These are phyloP conservation scores for Cataglyphis altisquamis DNA, from an alignment of 2,888 invertebrate genomes.

Conservation along the genomic window DNA sequence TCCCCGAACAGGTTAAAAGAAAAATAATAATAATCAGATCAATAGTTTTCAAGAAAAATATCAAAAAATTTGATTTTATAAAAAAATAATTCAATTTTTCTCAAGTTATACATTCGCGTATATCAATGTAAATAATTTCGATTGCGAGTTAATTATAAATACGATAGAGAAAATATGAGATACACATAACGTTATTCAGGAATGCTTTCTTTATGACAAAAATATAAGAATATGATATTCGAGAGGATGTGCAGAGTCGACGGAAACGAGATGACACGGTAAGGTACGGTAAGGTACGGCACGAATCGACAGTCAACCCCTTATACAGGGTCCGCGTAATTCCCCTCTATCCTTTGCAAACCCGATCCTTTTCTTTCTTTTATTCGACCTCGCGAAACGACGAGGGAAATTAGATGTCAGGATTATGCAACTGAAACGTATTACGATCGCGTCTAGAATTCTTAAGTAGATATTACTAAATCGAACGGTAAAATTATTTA, in stretches of 20 bases:
- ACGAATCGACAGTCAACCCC: slow-evolving; percentile 68
- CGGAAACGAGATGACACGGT: slow-evolving; percentile 66
- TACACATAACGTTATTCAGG: slow-evolving; percentile 44
- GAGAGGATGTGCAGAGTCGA: slow-evolving; percentile 50
- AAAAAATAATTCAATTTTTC: background rate
- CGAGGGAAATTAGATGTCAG: slow-evolving; percentile 45
- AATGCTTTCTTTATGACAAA: slow-evolving; percentile 51
- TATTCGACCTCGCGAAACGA: slow-evolving; percentile 25
- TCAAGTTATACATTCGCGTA: background rate
- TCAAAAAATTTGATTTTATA: background rate
- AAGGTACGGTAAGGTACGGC: slow-evolving; percentile 70
- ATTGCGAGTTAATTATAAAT: background rate
- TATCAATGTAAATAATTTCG: slow-evolving; percentile 10
- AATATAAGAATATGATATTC: slow-evolving; percentile 66
- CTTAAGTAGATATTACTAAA: background rate
- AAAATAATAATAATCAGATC: background rate
- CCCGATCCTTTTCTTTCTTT: background rate
- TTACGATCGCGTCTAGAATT: slow-evolving; percentile 15
- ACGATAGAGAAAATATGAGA: background rate
- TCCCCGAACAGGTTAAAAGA: background rate
- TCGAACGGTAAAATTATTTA: background rate
- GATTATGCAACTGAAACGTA: slow-evolving; percentile 58
- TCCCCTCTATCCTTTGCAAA: background rate
- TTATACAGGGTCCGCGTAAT: slow-evolving; percentile 15
- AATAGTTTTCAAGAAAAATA: too few relatives aligned